Percentiles rank a stretch among this genome's conserved stretches.
Conservation (phyloP, 2,888 invertebrate species). For the Drosophila nr. medialis region DNA sequence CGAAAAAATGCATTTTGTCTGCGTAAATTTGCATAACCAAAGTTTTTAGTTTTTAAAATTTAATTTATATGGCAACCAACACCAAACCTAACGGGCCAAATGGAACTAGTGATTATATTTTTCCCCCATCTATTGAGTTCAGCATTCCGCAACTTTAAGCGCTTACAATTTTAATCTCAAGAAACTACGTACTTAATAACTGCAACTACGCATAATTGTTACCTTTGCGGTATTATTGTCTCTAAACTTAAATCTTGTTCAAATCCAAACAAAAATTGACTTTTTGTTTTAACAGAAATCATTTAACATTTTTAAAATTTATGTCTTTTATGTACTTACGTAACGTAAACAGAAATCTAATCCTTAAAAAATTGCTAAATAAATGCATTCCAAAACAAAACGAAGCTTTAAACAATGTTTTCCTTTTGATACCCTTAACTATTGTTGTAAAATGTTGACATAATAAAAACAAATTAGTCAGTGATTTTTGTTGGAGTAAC, state of each 20-base stretch:
- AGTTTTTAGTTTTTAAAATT: slow-evolving; percentile 28
- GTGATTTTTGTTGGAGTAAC: not conserved
- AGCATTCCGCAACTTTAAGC: slow-evolving; percentile 31
- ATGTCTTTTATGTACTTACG: slow-evolving; percentile 23
- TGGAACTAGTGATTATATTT: slow-evolving; percentile 8
- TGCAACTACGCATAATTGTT: slow-evolving; percentile 24
- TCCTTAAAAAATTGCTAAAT: slow-evolving; percentile 45
- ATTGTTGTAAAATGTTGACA: not conserved
- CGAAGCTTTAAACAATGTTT: not conserved
- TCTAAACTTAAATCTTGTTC: slow-evolving; percentile 11
- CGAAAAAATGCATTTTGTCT: slow-evolving; percentile 4
- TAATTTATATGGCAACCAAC: slow-evolving; percentile 23
- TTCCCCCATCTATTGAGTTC: not conserved
- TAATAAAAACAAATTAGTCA: not conserved
- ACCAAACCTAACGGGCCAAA: slow-evolving; percentile 26
- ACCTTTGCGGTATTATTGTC: slow-evolving; percentile 35
- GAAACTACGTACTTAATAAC: slow-evolving; percentile 33
- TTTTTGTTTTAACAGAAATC: slow-evolving; percentile 12
- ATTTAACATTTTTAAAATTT: slow-evolving; percentile 13
- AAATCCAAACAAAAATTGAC: not conserved
- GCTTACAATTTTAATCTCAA: slow-evolving; percentile 27
- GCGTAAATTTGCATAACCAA: slow-evolving; percentile 31
- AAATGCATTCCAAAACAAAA: slow-evolving; percentile 44
- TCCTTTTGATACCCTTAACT: not conserved
- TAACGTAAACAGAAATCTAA: slow-evolving; percentile 19